Evolutionary conservation across 2,113 vertebrate genomes (phyloP).

Genomic region (Xyliphius kryptos): DNA sequence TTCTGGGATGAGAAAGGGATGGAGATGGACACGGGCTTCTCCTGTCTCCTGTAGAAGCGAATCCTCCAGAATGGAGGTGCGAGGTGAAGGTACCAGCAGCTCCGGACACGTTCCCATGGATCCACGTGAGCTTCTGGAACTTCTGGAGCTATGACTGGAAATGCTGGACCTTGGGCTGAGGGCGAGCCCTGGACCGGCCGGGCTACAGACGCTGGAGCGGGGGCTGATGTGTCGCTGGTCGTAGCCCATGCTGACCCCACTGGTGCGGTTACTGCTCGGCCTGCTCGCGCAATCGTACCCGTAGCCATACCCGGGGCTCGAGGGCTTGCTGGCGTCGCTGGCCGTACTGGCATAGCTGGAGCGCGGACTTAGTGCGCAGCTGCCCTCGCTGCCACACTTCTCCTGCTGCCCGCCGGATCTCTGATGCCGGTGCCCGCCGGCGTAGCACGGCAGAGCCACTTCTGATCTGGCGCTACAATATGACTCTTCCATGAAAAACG

Average conservation of each 20-base stretch:
- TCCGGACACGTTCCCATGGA: conserved; percentile 83
- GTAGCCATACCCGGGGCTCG: conserved; percentile 82
- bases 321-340: conserved; percentile 83
- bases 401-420: conserved; percentile 70
- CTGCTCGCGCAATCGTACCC: conserved; percentile 82
- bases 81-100: conserved; percentile 73
- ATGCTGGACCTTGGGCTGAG: conserved; percentile 83
- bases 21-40: conserved; percentile 63
- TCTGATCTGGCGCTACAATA: conserved; percentile 71
- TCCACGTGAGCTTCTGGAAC: conserved; percentile 77
- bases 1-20: conserved; percentile 60
- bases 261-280: conserved; percentile 89
- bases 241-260: conserved; percentile 95
- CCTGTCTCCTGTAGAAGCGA: conserved; percentile 62
- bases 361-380: conserved; percentile 68
- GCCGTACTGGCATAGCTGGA: conserved; percentile 88
- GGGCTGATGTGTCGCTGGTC: conserved; percentile 89
- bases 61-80: conserved; percentile 76
- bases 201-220: conserved; percentile 80
- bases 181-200: conserved; percentile 60
- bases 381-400: conserved; percentile 57
- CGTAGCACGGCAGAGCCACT: conserved; percentile 79
- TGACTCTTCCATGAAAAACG: conserved; percentile 8
- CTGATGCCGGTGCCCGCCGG: conserved; percentile 69
- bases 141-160: conserved; percentile 82